A percentile compares a stretch with the other conserved stretches of the same genome.
These are phyloP conservation scores for Heliconius hewitsoni DNA, from an alignment of 1,140 invertebrate species.

Conservation along the genomic window DNA sequence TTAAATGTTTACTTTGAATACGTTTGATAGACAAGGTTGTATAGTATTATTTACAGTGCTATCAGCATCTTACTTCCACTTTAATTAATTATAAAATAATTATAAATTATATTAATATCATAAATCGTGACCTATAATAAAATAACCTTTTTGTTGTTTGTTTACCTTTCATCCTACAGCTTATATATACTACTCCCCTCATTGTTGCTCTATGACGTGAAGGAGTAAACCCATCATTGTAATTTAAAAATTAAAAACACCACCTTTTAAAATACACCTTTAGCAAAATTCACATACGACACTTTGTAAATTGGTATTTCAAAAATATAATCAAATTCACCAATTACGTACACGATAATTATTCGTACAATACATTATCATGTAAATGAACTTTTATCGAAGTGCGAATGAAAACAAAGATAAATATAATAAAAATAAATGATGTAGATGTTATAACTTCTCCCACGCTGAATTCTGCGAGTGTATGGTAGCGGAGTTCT, in stretches of 20 bases:
- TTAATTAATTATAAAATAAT: too few species aligned
- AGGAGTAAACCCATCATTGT: neutral
- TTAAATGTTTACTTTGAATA: too few species aligned
- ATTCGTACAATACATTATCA: slow-evolving; percentile 7
- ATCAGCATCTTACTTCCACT: too few species aligned
- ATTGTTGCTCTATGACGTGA: too few species aligned
- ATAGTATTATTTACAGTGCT: too few species aligned
- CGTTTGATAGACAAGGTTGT: too few species aligned
- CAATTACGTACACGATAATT: neutral
- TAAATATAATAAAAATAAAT: neutral
- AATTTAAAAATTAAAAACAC: neutral
- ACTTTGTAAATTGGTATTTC: neutral
- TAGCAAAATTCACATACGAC: neutral
- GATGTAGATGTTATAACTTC: neutral
- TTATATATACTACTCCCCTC: too few species aligned
- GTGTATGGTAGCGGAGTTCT: neutral
- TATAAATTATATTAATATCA: too few species aligned
- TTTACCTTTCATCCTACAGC: too few species aligned
- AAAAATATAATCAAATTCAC: neutral
- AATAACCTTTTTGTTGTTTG: too few species aligned
- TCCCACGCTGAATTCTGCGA: neutral
- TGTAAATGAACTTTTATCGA: neutral
- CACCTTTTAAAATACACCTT: neutral
- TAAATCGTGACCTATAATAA: too few species aligned
- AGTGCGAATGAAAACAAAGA: neutral